Conservation (phyloP, 2,113 vertebrate genomes). For the Anoura caudifer region DNA sequence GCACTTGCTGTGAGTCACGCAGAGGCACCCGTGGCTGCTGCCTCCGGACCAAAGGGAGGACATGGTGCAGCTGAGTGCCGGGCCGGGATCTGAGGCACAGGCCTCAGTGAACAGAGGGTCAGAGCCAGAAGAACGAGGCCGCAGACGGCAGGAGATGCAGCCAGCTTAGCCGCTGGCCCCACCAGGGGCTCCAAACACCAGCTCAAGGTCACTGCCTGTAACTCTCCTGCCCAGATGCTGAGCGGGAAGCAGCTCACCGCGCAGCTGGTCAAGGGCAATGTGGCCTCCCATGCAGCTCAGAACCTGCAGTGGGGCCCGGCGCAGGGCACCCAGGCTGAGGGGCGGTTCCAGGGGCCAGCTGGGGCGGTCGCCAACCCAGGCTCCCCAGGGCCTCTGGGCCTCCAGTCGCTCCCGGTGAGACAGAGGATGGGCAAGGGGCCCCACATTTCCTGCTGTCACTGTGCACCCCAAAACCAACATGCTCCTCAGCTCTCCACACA, state of each 20-base stretch:
- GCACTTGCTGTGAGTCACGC: background rate
- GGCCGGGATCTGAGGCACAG: background rate
- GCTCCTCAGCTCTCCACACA: background rate
- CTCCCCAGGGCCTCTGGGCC: background rate
- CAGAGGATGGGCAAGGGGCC: accelerated
- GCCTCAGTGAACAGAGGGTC: background rate
- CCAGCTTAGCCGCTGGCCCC: background rate
- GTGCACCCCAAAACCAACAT: background rate
- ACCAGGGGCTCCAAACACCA: accelerated
- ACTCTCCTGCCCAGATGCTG: accelerated
- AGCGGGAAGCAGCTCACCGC: background rate
- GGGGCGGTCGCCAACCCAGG: background rate
- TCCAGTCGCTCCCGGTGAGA: background rate
- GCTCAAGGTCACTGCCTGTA: background rate
- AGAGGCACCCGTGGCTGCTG: background rate
- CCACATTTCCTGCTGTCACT: accelerated
- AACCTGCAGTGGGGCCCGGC: background rate
- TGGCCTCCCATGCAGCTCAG: background rate
- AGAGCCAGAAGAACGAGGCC: background rate
- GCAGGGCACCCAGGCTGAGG: background rate
- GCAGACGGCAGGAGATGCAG: background rate
- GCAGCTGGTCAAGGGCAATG: background rate
- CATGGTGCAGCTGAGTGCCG: accelerated
- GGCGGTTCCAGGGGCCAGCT: no score
- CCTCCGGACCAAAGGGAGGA: background rate